Base-by-base conservation (phyloP, 2,888 invertebrate species). In the Drosophila pseudotakahashii region DNA sequence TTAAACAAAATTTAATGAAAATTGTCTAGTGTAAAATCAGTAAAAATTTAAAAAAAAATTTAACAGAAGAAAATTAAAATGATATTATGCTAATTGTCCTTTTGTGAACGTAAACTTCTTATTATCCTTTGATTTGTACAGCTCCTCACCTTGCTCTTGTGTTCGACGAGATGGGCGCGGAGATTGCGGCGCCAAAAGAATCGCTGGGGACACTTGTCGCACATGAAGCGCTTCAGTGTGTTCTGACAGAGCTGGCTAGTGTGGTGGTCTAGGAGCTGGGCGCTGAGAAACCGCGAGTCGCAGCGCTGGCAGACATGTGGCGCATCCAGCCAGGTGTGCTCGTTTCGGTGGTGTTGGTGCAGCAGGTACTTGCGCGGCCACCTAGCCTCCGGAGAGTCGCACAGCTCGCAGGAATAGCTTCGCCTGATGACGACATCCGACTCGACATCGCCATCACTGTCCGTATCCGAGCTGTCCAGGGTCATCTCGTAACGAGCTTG, bases 281-380 rank as follows among this genome's bases (percentile, higher is more conserved):
- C 88, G 1, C 93, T 92, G 0, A 93, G 92, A 75, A 94, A 94
- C 16, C 93, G 89, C 87, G 93, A 93, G n/a, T 92, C 90, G 78
- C 94, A 94, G 16, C 92, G 90, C 51, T 92, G 91, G 75, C 94
- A 94, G 14, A 93, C 92, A 47, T 92, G 91, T 0, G 93, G 93
- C 0, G 93, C 91, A 54, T 94, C 93, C 0, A 93, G 92, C 86
- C 94, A 89, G 5, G 64, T 73, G 70, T 92, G 92, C 4, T 72
- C 66, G 26, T 73, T 75, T 2, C 78, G 75, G 59, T 92, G 91
- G 72, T 92, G 92, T 19, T 88, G 85, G 36, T 88, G 89, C 0
- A 91, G 72, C 69, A 90, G 89, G 52, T 90, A 91, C 61, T 90
- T 91, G 0, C 92, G 86, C 41, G 88, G 73, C 76, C 90, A 92